These are phyloP conservation scores for Timema podura DNA, from an alignment of 2,888 invertebrate genomes.

Conservation along the genomic window DNA sequence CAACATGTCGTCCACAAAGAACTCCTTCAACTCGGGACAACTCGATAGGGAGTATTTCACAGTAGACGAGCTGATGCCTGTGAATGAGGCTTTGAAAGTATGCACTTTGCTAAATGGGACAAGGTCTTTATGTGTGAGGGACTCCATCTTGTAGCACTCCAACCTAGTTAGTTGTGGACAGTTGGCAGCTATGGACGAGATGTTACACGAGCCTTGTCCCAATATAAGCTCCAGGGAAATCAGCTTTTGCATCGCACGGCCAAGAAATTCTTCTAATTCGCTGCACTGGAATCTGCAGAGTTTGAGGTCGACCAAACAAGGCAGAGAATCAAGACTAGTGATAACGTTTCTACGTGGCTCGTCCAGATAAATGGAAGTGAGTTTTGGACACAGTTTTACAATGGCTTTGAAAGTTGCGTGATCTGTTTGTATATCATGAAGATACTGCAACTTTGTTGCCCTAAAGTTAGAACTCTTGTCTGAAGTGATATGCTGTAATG, in stretches of 20 bases:
- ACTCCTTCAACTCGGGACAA: conserved; percentile 1
- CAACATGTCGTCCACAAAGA: conserved; percentile 1
- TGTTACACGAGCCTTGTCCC: background rate
- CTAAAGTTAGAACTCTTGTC: too few species aligned
- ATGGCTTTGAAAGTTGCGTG: background rate
- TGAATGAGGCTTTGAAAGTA: background rate
- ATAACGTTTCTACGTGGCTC: background rate
- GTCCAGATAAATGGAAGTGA: conserved; percentile 2
- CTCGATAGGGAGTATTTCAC: background rate
- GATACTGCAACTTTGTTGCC: background rate
- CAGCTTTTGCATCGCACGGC: background rate
- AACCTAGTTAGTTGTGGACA: background rate
- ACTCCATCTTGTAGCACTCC: background rate
- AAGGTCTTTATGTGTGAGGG: background rate
- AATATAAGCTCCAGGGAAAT: background rate
- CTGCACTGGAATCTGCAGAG: background rate
- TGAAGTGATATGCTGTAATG: conserved; percentile 13
- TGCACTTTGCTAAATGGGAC: background rate
- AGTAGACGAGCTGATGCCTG: background rate
- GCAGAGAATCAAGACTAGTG: background rate
- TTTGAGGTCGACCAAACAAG: background rate
- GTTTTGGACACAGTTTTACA: background rate
- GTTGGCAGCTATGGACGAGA: background rate
- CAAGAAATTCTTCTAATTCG: background rate
- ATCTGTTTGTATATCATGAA: conserved; percentile 3